These are phyloP conservation scores for Syncerus caffer DNA, from an alignment of 2,797 vertebrate genomes.

Conservation along the genomic window DNA sequence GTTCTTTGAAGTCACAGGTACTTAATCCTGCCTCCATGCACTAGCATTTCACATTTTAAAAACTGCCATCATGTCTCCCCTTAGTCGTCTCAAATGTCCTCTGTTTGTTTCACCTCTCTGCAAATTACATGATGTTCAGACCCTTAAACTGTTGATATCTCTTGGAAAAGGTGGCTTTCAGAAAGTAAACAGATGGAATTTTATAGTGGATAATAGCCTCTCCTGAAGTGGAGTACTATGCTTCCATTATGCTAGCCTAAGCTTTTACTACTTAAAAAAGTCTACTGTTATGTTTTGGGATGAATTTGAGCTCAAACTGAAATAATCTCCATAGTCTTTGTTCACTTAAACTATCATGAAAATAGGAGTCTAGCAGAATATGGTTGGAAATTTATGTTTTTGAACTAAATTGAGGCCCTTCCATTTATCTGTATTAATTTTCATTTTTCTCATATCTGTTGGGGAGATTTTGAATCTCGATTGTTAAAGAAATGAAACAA, in stretches of 20 bases:
- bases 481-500: neutral
- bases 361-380: neutral
- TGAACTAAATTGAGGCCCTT: neutral
- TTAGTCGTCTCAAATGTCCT: neutral
- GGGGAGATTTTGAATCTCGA: neutral
- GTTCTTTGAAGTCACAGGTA: neutral
- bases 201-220: neutral
- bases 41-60: neutral
- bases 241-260: neutral
- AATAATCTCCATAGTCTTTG: neutral
- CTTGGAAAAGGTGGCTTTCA: neutral
- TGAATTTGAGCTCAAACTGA: neutral
- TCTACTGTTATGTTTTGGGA: neutral
- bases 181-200: neutral
- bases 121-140: neutral
- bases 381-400: neutral
- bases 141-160: neutral
- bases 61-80: neutral
- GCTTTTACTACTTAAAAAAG: neutral
- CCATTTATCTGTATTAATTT: neutral
- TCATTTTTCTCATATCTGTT: neutral
- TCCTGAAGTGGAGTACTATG: neutral
- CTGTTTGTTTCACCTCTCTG: neutral
- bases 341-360: neutral
- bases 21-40: neutral